Conservation (phyloP, 2,888 invertebrate species). For the Ypsolopha sequella region DNA sequence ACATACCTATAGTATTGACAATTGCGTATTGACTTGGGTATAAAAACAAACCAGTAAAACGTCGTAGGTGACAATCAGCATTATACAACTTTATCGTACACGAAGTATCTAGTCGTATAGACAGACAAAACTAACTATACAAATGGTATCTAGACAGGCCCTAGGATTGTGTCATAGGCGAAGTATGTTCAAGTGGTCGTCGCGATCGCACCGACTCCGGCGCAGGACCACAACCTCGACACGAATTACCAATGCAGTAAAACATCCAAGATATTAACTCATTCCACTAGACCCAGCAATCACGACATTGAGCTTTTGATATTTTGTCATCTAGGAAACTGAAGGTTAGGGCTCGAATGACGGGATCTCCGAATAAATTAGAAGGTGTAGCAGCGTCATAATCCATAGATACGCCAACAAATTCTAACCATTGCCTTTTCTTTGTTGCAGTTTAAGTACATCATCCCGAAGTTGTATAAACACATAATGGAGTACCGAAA, state of each 20-base stretch:
- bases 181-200: conserved; percentile 6
- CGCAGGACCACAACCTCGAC: conserved; percentile 47
- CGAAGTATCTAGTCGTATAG: neutral
- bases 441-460: conserved; percentile 68
- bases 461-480: conserved; percentile 71
- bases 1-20: too few species aligned
- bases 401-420: conserved; percentile 11
- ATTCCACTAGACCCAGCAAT: conserved; percentile 4
- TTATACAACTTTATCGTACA: too few species aligned
- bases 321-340: neutral
- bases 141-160: neutral
- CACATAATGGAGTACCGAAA: conserved; percentile 44
- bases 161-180: conserved; percentile 12
- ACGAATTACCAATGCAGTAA: conserved; percentile 52
- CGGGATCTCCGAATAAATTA: too few species aligned
- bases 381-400: too few species aligned
- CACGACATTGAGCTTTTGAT: conserved; percentile 2
- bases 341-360: neutral
- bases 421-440: conserved; percentile 18
- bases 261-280: conserved; percentile 36
- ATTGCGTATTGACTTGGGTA: too few species aligned
- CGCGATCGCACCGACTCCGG: neutral
- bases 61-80: too few species aligned
- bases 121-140: neutral
- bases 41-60: too few species aligned